A percentile compares a stretch with the other conserved stretches of the same genome.
These are phyloP conservation scores for Cephus pygmeus DNA, from an alignment of 2,888 invertebrate species.

Conservation along the genomic window DNA sequence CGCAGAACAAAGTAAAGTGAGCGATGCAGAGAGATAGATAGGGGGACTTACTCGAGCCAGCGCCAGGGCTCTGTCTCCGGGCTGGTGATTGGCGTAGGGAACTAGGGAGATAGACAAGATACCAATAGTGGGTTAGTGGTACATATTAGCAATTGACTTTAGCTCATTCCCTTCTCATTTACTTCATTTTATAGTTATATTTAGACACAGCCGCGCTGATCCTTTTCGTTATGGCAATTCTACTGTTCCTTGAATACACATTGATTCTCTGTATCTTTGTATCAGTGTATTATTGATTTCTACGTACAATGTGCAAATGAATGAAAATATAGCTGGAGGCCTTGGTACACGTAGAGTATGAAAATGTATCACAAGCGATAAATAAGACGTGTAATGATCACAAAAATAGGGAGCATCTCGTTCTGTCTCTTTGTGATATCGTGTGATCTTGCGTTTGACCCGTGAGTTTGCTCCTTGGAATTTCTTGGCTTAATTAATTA, in stretches of 20 bases:
- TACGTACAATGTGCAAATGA: background rate
- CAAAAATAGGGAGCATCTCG: background rate
- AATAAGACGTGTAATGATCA: background rate
- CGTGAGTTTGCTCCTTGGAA: constrained; percentile 14
- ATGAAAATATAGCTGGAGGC: background rate
- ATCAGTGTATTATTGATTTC: background rate
- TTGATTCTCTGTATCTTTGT: background rate
- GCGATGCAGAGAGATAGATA: constrained; percentile 8
- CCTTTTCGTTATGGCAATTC: background rate
- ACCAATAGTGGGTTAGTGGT: constrained; percentile 26
- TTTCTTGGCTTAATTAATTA: constrained; percentile 23
- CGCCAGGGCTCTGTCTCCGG: constrained; percentile 92
- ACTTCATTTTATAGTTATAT: background rate
- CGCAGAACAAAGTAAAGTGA: constrained; percentile 17
- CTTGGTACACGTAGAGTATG: background rate
- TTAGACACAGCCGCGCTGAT: background rate
- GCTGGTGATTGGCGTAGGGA: constrained; percentile 88
- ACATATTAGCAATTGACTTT: constrained; percentile 15
- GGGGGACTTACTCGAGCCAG: constrained; percentile 85
- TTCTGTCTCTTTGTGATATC: background rate
- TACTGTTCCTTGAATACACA: background rate
- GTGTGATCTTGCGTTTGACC: constrained; percentile 14
- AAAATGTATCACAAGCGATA: background rate
- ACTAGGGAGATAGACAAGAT: constrained; percentile 73
- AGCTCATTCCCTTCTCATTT: background rate